Base-by-base conservation (phyloP, 2,113 vertebrate genomes). In the Dolichallabes microphthalmus region DNA sequence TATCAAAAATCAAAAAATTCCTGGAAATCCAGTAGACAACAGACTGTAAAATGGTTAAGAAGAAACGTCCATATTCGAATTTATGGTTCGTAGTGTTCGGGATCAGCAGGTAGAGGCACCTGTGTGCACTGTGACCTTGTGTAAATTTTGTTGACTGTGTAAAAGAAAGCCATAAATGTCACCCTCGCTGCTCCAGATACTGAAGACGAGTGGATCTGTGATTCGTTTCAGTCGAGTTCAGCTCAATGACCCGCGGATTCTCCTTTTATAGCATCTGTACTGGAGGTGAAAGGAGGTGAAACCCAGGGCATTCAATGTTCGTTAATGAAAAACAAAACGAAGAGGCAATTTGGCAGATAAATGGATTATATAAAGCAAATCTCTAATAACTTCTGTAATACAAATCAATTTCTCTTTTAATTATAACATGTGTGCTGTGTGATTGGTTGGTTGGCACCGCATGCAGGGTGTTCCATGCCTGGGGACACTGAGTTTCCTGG, bases 161-260 rank as follows among this genome's bases (percentile, higher is more conserved):
- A 58, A 53, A 69, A n/a, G 22, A 20, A 71, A 66, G 52, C 69
- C 66, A 58, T 55, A 39, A 17, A 73, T 39, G 66, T 71, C 27
- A 55, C 66, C 35, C 19, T 57, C 22, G 12, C 64, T 2, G 19
- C 71, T 71, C n/a, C 22, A 2, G 20, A 39, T 71, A 15, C 52
- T 82, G 53, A 57, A 69, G 55, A 55, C 14, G 12, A 83, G 82
- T 27, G 13, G 30, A 10, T 25, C 19, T 19, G 27, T n/a, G 32
- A 74, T 60, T 71, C 35, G 53, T 57, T 71, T 71, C 52, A n/a
- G 81, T 30, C 57, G 52, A 22, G 27, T 78, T 60, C 77, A 61
- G 17, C 22, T 79, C 27, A 73, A 32, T 60, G 82, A 14, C 53
- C 68, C 20, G 30, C 30, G 45, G 20, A 35, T 10, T 60, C 22